Percentiles rank a stretch among this genome's conserved stretches.
Evolutionary conservation across 2,888 invertebrate species (phyloP).

Genomic region (Limnephilus lunatus): DNA sequence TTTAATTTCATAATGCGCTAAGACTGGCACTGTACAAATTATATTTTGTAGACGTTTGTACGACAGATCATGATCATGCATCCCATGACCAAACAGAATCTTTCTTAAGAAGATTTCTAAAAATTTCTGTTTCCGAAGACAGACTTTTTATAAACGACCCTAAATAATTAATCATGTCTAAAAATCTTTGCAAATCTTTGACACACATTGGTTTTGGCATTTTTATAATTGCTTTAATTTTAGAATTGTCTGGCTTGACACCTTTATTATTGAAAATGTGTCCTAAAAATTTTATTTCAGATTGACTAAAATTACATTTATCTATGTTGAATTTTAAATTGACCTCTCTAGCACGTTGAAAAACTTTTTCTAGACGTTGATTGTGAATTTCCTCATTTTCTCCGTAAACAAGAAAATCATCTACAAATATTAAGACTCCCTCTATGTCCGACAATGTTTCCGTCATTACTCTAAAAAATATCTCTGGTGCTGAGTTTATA

Average conservation of each 20-base stretch:
- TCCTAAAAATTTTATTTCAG: neutral
- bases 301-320: neutral
- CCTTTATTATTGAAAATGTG: neutral
- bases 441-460: neutral
- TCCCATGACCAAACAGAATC: neutral
- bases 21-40: too few species aligned
- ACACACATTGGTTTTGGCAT: neutral
- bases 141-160: neutral
- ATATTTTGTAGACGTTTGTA: neutral
- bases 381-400: neutral
- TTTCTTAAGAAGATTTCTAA: neutral
- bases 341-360: neutral
- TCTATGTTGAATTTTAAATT: constrained; percentile 5
- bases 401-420: neutral
- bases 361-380: neutral
- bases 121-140: neutral
- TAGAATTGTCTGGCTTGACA: neutral
- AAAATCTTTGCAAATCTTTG: neutral
- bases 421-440: neutral
- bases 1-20: too few species aligned
- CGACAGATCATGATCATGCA: neutral
- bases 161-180: neutral
- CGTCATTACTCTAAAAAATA: neutral
- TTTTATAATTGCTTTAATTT: neutral
- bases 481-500: neutral